Evolutionary conservation across 2,888 invertebrate genomes (phyloP).

Genomic region (Pocota personata): DNA sequence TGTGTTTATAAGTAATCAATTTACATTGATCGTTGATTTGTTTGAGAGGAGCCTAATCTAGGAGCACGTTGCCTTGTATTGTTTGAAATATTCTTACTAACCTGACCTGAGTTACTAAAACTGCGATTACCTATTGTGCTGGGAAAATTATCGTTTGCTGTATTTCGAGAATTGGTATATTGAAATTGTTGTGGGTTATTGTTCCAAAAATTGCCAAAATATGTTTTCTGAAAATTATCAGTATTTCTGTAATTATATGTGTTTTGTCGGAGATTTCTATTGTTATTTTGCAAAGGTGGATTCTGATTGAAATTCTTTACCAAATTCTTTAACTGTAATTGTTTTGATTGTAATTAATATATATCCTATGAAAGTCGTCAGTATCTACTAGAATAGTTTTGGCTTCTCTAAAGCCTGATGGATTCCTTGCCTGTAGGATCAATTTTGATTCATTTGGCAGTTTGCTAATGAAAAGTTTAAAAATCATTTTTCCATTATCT

Average conservation of each 20-base stretch:
- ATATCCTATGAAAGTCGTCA: constrained; percentile 10
- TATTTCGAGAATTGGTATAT: constrained; percentile 4
- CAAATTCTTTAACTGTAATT: too few relatives aligned
- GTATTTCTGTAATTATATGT: background rate
- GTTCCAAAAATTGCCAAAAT: background rate
- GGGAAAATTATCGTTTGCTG: background rate
- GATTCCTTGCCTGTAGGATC: background rate
- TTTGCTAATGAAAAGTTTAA: background rate
- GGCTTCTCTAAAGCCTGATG: background rate
- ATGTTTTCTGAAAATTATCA: background rate
- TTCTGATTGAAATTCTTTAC: background rate
- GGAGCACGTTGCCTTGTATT: background rate
- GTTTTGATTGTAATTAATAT: background rate
- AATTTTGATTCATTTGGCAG: background rate
- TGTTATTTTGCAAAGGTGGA: background rate
- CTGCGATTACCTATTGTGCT: background rate
- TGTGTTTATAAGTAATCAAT: background rate
- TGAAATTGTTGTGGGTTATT: constrained; percentile 6
- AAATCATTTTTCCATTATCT: background rate
- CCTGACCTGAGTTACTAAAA: background rate
- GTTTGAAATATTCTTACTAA: background rate
- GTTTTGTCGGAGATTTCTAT: background rate
- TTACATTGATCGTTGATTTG: constrained; percentile 5
- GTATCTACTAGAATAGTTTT: constrained; percentile 7
- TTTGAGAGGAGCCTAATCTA: background rate